Evolutionary conservation across 2,888 invertebrate genomes (phyloP).

Genomic region (Platycheirus rosarum): DNA sequence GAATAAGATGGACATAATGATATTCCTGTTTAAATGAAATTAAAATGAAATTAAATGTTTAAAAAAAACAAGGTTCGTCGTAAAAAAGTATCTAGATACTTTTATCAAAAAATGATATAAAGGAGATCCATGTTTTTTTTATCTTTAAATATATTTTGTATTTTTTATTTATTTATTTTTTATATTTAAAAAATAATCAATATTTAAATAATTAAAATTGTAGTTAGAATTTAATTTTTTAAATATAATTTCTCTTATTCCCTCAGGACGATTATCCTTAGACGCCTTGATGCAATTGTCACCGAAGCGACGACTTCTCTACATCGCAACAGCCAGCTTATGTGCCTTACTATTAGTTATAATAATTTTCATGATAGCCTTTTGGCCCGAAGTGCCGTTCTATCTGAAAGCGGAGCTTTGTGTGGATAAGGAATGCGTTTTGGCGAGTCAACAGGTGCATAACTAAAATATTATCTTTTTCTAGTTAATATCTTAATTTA

Average conservation of each 20-base stretch:
- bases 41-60: slow-evolving; percentile 1
- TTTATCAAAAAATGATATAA: no score
- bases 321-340: slow-evolving; percentile 80
- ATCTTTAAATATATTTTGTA: no score
- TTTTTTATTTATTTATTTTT: no score
- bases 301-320: slow-evolving; percentile 80
- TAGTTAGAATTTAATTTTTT: slow-evolving; percentile 77
- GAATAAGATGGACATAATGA: slow-evolving; percentile 78
- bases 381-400: slow-evolving; percentile 82
- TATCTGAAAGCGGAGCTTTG: slow-evolving; percentile 81
- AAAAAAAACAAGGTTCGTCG: no score
- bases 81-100: no score
- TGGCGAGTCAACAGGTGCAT: slow-evolving; percentile 79
- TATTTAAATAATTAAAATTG: no score
- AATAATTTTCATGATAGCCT: slow-evolving; percentile 80
- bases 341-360: slow-evolving; percentile 80
- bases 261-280: slow-evolving; percentile 79
- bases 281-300: slow-evolving; percentile 80
- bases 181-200: no score
- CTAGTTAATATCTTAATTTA: background rate
- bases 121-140: no score
- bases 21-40: slow-evolving; percentile 77
- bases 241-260: slow-evolving; percentile 1
- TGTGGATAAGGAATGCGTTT: slow-evolving; percentile 81
- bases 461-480: background rate